Base-by-base conservation (phyloP, 1,140 invertebrate species). In the Bombyx mandarina region DNA sequence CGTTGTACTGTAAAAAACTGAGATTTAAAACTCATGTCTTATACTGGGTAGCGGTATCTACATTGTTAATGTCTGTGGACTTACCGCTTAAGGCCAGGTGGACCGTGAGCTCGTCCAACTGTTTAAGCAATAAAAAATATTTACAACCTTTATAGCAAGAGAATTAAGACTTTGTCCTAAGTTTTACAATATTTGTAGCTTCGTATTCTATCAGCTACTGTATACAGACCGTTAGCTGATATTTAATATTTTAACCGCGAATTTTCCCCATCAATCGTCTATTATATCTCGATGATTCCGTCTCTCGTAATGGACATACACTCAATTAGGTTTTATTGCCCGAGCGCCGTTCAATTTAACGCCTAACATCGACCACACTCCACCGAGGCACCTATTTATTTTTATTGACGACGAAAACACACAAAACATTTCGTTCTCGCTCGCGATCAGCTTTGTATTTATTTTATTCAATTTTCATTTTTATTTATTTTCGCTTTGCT, bases 261-360 rank as follows among this genome's bases (percentile, higher is more conserved):
- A 18, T 18, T 18, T 53, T 57, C 35, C 54, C 48, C 57, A 52
- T 75, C 72, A 73, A 79, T 79, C 69, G 67, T 68, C 63, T 57
- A 65, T 63, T 63, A 61, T 54, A 45, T 47, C 52, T 59, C 65
- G 69, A 73, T 67, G 75, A 74, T 69, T 77, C 69, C 63, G 65
- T 65, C 62, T 66, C 67, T 70, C 73, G 61, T 74, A 83, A 83
- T 79, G 78, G 77, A 70, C 77, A 78, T 70, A 79, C 80, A 83
- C 78, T 81, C 80, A 83, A 83, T 83, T 81, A 83, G 77, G 63
- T 79, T 81, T 81, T 78, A 83, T 77, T 69, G 75, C 73, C 65
- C 58, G 69, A 54, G 72, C 64, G 74, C 65, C 73, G 75, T 83
- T 83, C 80, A 83, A 81, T 81, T 81, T 81, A 78, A 77, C 78